phyloP scores from a whole-genome alignment of 1,140 invertebrate genomes.

The Hyles vespertilio region DNA sequence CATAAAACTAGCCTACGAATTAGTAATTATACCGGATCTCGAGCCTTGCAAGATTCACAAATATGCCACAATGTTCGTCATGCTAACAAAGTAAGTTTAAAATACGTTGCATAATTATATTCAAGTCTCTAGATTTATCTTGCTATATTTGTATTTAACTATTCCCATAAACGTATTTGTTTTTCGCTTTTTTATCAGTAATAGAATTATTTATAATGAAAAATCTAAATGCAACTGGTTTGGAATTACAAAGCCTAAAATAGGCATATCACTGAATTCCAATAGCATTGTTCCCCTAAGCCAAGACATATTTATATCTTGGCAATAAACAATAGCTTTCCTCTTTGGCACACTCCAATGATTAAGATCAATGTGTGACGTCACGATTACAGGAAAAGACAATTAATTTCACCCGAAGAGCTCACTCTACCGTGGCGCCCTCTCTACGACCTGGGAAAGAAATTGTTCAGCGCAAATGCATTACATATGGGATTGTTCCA shows the following conservation, averaged over 20 bases:
- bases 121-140: too few species aligned
- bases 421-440: constrained; percentile 91
- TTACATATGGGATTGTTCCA: constrained; percentile 78
- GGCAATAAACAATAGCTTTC: neutral
- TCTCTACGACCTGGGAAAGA: constrained; percentile 82
- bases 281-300: neutral
- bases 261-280: neutral
- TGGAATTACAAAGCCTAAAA: neutral
- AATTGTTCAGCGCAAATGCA: constrained; percentile 63
- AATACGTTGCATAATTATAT: too few species aligned
- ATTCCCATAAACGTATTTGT: too few species aligned
- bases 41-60: constrained; percentile 84
- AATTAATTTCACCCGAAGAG: constrained; percentile 87
- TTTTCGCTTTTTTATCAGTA: too few species aligned
- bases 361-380: neutral
- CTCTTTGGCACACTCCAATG: neutral
- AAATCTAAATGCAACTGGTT: neutral
- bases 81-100: constrained; percentile 64
- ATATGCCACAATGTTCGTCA: constrained; percentile 77
- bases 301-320: constrained; percentile 1
- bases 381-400: constrained; percentile 80
- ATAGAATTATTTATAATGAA: too few species aligned
- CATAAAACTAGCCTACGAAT: constrained; percentile 88
- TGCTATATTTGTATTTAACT: too few species aligned
- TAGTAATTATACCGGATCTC: constrained; percentile 85